Conservation (phyloP, 2,797 vertebrate species). For the Smutsia temminckii region DNA sequence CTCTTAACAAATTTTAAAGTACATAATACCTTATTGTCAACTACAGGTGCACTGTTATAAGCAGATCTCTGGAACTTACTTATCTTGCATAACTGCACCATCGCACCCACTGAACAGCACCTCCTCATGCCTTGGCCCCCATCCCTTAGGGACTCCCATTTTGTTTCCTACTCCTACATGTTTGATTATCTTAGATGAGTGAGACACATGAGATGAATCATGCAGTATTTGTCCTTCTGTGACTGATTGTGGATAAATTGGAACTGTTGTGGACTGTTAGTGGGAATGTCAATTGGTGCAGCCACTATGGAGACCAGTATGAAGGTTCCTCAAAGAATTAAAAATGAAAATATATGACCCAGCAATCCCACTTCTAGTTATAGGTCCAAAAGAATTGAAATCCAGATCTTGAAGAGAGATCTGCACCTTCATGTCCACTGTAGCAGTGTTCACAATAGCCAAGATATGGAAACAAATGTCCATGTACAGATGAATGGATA, state of each 20-base stretch:
- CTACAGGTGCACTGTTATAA: neutral
- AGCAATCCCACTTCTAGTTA: neutral
- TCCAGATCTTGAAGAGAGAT: neutral
- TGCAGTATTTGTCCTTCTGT: neutral
- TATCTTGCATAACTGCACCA: neutral
- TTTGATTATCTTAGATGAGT: neutral
- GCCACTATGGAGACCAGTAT: neutral
- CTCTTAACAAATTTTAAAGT: neutral
- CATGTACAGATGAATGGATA: neutral
- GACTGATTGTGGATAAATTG: neutral
- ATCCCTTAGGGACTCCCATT: neutral
- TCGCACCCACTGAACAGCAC: neutral
- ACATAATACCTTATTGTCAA: neutral
- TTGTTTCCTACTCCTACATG: neutral
- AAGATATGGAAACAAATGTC: neutral
- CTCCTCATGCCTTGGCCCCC: neutral
- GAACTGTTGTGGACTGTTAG: neutral
- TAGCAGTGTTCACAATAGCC: neutral
- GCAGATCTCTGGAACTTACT: neutral
- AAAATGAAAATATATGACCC: neutral
- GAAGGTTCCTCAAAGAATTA: neutral
- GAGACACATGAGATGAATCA: neutral
- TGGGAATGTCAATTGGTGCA: neutral
- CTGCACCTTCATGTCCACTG: neutral
- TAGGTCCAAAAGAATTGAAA: neutral